These are phyloP conservation scores for Microctonus hyperodae DNA, from an alignment of 2,888 invertebrate species.

Conservation along the genomic window DNA sequence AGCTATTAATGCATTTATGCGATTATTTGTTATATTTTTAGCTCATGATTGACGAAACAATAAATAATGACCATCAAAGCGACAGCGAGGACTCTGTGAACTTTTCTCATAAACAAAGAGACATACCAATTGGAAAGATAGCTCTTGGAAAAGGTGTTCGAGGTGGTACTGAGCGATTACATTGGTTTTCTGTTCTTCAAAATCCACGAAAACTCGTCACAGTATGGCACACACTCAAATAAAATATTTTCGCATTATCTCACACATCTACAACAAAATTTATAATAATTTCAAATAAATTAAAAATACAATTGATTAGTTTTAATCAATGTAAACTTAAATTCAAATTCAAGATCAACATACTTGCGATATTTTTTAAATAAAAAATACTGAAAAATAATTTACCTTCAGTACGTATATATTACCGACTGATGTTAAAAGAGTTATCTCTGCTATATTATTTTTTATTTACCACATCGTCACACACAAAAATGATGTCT, in stretches of 20 bases:
- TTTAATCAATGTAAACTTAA: not conserved
- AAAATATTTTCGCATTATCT: constrained; percentile 27
- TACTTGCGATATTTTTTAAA: too few species aligned
- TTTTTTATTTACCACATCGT: not conserved
- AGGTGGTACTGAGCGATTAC: constrained; percentile 56
- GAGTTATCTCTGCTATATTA: not conserved
- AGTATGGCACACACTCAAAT: constrained; percentile 60
- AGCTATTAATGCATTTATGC: not conserved
- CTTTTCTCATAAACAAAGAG: constrained; percentile 49
- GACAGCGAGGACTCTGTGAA: constrained; percentile 58
- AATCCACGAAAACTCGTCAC: constrained; percentile 61
- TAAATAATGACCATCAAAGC: constrained; percentile 46
- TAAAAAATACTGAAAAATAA: too few species aligned
- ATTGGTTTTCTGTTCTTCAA: constrained; percentile 61
- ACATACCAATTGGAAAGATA: constrained; percentile 57
- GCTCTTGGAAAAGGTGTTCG: constrained; percentile 61
- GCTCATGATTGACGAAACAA: constrained; percentile 38
- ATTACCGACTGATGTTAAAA: not conserved
- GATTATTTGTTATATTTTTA: constrained; percentile 15
- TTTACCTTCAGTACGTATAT: too few species aligned
- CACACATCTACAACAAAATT: not conserved
- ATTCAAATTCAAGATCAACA: not conserved
- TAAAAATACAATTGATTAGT: not conserved
- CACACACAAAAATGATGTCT: not conserved
- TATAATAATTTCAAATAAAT: not conserved